A percentile compares a stretch with the other conserved stretches of the same genome.
These are phyloP conservation scores for Pantherophis vulpinus DNA, from an alignment of 2,797 vertebrate species.

Conservation along the genomic window DNA sequence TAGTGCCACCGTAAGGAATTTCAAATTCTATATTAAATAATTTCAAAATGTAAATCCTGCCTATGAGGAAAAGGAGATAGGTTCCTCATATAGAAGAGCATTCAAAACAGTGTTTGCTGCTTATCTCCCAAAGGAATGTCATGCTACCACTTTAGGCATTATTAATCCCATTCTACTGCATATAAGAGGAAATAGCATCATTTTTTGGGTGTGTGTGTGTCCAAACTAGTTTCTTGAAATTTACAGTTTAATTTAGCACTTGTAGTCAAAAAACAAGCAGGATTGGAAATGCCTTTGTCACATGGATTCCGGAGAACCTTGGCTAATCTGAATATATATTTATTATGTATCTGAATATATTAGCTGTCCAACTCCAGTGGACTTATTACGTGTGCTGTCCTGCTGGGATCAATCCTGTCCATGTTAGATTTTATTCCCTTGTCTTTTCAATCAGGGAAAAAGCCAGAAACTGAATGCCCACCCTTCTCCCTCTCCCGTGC, in stretches of 20 bases:
- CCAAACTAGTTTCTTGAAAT: not conserved
- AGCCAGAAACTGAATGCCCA: not conserved
- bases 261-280: not conserved
- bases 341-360: not conserved
- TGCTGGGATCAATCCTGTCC: not conserved
- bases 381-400: not conserved
- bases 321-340: not conserved
- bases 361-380: not conserved
- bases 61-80: not conserved
- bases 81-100: not conserved
- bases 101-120: not conserved
- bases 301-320: not conserved
- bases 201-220: not conserved
- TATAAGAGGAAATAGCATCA: not conserved
- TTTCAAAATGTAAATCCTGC: not conserved
- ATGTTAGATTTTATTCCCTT: not conserved
- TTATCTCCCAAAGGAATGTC: not conserved
- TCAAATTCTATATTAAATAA: not conserved
- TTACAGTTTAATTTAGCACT: not conserved
- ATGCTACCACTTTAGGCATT: not conserved
- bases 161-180: not conserved
- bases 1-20: not conserved
- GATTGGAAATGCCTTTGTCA: not conserved
- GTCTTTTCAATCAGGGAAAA: not conserved
- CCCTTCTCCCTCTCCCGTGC: slow-evolving; percentile 31